These are phyloP conservation scores for Paramuricea clavata DNA, from an alignment of 92 coral and sea anemone genomes.

Conservation along the genomic window DNA sequence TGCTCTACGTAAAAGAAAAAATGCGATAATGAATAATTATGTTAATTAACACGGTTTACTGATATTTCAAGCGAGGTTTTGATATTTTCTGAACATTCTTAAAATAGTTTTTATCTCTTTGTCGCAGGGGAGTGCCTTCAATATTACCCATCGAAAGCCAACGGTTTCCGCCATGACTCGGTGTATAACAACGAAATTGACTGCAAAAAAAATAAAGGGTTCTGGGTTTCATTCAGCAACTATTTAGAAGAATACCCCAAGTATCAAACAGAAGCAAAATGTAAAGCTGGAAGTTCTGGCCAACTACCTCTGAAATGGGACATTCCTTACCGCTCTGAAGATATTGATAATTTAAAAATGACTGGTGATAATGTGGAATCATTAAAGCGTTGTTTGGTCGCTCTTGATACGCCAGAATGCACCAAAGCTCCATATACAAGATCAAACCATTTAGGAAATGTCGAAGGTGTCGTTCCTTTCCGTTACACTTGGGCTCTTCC, in stretches of 20 bases:
- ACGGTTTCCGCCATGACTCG: slow-evolving; percentile 83
- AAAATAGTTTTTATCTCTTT: not conserved
- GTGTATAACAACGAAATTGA: slow-evolving; percentile 82
- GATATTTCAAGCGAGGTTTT: no score
- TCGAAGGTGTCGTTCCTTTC: slow-evolving; percentile 84
- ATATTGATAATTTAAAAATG: slow-evolving; percentile 57
- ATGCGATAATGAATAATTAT: no score
- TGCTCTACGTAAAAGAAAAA: no score
- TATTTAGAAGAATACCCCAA: slow-evolving; percentile 75
- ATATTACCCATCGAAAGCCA: slow-evolving; percentile 23
- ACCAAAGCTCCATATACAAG: slow-evolving; percentile 90
- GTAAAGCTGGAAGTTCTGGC: slow-evolving; percentile 65
- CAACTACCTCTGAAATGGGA: slow-evolving; percentile 68
- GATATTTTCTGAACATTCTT: not conserved
- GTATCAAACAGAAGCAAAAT: slow-evolving; percentile 47
- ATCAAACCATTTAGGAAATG: slow-evolving; percentile 95
- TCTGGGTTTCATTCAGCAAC: slow-evolving; percentile 86
- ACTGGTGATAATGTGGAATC: not conserved
- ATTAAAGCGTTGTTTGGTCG: slow-evolving; percentile 72
- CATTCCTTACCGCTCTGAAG: slow-evolving; percentile 74
- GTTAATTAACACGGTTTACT: no score
- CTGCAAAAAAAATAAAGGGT: slow-evolving; percentile 82
- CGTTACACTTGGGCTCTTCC: slow-evolving; percentile 94
- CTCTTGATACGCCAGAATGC: slow-evolving; percentile 84
- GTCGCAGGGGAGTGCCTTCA: slow-evolving; percentile 9